phyloP scores from a whole-genome alignment of 2,888 invertebrate genomes.

The Spodoptera picta region DNA sequence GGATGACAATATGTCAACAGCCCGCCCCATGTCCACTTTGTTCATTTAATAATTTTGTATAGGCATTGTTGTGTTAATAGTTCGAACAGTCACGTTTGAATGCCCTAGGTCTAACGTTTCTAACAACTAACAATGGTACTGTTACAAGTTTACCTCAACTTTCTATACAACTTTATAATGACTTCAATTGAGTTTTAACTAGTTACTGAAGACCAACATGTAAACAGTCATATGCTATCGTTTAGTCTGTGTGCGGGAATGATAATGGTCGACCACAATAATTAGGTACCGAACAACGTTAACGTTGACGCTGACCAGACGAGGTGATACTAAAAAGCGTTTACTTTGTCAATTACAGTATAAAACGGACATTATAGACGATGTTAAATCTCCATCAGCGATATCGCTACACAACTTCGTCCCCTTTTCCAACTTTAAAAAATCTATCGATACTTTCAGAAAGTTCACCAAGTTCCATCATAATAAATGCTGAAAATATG shows the following conservation, averaged over 20 bases:
- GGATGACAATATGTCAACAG: slow-evolving; percentile 34
- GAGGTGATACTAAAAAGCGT: slow-evolving; percentile 41
- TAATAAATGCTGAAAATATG: slow-evolving; percentile 16
- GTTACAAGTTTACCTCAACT: slow-evolving; percentile 26
- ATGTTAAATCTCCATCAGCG: slow-evolving; percentile 30
- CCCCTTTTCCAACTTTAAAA: slow-evolving; percentile 25
- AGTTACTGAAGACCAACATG: too few relatives aligned
- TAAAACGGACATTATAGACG: slow-evolving; percentile 33
- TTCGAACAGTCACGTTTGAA: slow-evolving; percentile 7
- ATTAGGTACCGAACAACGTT: slow-evolving; percentile 29
- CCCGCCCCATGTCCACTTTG: slow-evolving; percentile 24
- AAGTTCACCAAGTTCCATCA: slow-evolving; percentile 25
- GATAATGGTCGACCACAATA: slow-evolving; percentile 7
- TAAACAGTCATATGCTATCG: slow-evolving; percentile 1
- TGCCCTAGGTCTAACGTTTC: slow-evolving; percentile 9
- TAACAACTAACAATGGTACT: slow-evolving; percentile 19
- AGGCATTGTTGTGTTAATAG: slow-evolving; percentile 6
- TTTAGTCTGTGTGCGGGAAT: not conserved
- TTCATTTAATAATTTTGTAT: slow-evolving; percentile 20
- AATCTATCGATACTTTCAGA: slow-evolving; percentile 13
- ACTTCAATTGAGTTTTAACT: slow-evolving; percentile 7
- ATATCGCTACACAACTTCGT: slow-evolving; percentile 4
- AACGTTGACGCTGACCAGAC: slow-evolving; percentile 36
- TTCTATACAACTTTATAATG: slow-evolving; percentile 13
- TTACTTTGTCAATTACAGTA: slow-evolving; percentile 34